Percentiles rank a stretch among this genome's conserved stretches.
These are phyloP conservation scores for Gavialis gangeticus DNA, from an alignment of 2,113 vertebrate species.

Conservation along the genomic window DNA sequence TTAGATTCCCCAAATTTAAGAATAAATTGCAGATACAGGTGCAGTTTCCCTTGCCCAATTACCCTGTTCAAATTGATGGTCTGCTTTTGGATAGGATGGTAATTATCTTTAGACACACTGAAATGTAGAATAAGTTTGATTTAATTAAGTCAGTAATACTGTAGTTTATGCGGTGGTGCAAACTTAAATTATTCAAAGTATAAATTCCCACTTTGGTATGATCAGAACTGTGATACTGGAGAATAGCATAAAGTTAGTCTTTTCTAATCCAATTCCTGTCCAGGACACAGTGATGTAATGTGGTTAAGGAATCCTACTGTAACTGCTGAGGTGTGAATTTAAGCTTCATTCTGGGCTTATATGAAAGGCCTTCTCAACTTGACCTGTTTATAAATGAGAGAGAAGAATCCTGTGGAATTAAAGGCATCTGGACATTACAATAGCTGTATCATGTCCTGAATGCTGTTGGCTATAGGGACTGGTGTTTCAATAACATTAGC, in stretches of 20 bases:
- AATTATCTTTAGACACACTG: constrained; percentile 66
- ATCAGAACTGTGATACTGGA: not conserved
- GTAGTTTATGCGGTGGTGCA: constrained; percentile 67
- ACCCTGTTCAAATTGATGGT: constrained; percentile 48
- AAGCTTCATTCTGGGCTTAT: too few relatives aligned
- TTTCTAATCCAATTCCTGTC: not conserved
- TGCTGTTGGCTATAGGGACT: too few relatives aligned
- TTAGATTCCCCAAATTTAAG: not conserved
- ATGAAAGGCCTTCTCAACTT: too few relatives aligned
- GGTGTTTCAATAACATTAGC: too few relatives aligned
- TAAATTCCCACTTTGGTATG: constrained; percentile 35
- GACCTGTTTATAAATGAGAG: too few relatives aligned
- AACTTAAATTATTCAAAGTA: constrained; percentile 66
- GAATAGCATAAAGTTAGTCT: not conserved
- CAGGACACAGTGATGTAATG: too few relatives aligned
- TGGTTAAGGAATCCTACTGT: too few relatives aligned
- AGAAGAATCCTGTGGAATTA: too few relatives aligned
- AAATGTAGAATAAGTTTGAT: constrained; percentile 34
- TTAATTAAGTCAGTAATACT: constrained; percentile 71
- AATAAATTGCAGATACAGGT: constrained; percentile 42
- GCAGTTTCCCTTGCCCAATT: constrained; percentile 51
- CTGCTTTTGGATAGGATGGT: constrained; percentile 45
- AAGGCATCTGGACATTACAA: too few relatives aligned
- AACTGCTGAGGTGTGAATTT: too few relatives aligned
- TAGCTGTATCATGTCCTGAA: too few relatives aligned